phyloP scores from a whole-genome alignment of 2,888 invertebrate species.

The Arrhopalites spinosus region DNA sequence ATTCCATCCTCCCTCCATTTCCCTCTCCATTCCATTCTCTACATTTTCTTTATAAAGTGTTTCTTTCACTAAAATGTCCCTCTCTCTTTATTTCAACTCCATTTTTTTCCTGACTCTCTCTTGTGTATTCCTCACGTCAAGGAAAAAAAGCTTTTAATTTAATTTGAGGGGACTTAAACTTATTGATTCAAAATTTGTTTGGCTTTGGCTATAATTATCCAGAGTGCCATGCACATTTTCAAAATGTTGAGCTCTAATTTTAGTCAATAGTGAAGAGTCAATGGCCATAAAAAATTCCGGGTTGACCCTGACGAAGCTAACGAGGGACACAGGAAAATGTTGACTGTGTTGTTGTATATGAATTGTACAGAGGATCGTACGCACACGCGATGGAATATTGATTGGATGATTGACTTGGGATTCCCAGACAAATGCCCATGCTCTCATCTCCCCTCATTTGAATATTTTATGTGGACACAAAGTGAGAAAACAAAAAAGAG shows the following conservation, averaged over 20 bases:
- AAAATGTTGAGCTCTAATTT: too few relatives aligned
- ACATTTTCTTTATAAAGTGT: neutral
- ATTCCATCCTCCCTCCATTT: neutral
- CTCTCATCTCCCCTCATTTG: neutral
- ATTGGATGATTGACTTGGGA: constrained; percentile 23
- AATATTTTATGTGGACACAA: constrained; percentile 11
- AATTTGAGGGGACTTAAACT: neutral
- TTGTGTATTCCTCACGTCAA: neutral
- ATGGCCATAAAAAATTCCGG: too few relatives aligned
- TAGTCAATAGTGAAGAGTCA: too few relatives aligned
- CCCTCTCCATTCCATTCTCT: neutral
- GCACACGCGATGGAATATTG: constrained; percentile 2
- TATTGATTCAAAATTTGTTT: too few relatives aligned
- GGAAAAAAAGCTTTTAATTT: neutral
- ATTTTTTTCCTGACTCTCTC: neutral
- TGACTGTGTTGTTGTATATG: neutral
- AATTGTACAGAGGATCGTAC: neutral
- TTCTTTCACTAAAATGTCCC: neutral
- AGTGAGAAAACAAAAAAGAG: neutral
- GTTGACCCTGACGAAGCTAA: too few relatives aligned
- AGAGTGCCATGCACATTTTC: too few relatives aligned
- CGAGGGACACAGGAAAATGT: too few relatives aligned
- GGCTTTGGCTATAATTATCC: too few relatives aligned
- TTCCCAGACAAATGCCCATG: neutral
- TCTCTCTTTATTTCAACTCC: neutral